Conservation (phyloP, 2,888 invertebrate genomes). For the Microchrysa polita region DNA sequence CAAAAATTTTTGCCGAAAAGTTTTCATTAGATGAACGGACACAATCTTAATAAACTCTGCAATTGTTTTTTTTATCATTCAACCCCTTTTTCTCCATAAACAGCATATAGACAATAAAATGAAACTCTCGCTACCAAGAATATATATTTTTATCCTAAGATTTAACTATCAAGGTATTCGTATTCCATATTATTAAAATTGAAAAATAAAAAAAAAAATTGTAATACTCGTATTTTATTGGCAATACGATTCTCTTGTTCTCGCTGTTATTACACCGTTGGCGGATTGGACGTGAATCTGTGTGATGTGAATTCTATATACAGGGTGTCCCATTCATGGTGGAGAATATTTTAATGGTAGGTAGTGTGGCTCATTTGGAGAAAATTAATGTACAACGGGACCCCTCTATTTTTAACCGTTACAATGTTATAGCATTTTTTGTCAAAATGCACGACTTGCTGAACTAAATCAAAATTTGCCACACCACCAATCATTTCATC, state of each 20-base stretch:
- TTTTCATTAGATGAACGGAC: conserved; percentile 12
- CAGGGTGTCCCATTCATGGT: conserved; percentile 21
- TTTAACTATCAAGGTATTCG: conserved; percentile 13
- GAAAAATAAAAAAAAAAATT: conserved; percentile 41
- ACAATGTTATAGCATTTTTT: too few species aligned
- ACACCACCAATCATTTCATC: too few species aligned
- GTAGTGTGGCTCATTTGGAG: too few species aligned
- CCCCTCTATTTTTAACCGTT: too few species aligned
- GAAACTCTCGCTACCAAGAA: neutral
- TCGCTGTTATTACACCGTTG: conserved; percentile 49
- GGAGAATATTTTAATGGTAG: too few species aligned
- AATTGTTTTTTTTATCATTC: too few species aligned
- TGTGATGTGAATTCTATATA: conserved; percentile 47
- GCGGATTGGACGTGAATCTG: conserved; percentile 31
- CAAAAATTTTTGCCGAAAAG: conserved; percentile 10
- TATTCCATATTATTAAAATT: conserved; percentile 44
- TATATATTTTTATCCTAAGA: neutral
- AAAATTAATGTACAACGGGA: too few species aligned
- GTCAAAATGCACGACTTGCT: too few species aligned
- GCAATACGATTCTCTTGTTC: conserved; percentile 40
- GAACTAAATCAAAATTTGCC: too few species aligned
- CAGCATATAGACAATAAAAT: conserved; percentile 28
- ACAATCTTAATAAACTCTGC: neutral
- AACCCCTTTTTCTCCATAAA: conserved; percentile 19
- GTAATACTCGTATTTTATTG: conserved; percentile 45